Conservation (phyloP, 2,888 invertebrate species). For the Cyclophora albipunctata region DNA sequence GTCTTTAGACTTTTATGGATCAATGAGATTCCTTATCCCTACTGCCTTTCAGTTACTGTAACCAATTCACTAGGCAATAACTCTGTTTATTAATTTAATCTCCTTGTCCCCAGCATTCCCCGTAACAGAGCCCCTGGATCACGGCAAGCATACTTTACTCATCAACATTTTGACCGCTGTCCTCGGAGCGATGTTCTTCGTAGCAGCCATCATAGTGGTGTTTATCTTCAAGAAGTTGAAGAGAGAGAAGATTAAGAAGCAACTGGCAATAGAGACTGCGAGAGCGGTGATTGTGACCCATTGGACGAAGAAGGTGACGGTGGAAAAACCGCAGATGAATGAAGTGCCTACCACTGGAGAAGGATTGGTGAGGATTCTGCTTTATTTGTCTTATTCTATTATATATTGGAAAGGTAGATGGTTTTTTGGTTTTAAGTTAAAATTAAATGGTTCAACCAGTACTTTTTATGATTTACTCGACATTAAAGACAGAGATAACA, state of each 20-base stretch:
- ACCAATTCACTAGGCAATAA: too few relatives aligned
- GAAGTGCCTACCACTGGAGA: constrained; percentile 77
- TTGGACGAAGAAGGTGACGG: constrained; percentile 93
- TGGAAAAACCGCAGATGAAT: constrained; percentile 84
- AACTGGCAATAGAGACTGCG: constrained; percentile 86
- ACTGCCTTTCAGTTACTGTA: too few relatives aligned
- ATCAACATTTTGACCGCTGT: constrained; percentile 77
- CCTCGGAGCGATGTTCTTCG: constrained; percentile 76
- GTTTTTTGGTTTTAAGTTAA: too few relatives aligned
- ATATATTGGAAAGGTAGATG: too few relatives aligned
- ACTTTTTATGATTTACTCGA: too few relatives aligned
- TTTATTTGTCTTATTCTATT: too few relatives aligned
- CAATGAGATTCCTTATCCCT: too few relatives aligned
- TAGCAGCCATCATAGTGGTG: constrained; percentile 75
- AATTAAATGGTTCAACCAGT: too few relatives aligned
- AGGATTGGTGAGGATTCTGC: constrained; percentile 67
- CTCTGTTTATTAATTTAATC: too few relatives aligned
- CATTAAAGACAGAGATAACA: too few relatives aligned
- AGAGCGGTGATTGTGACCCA: constrained; percentile 88
- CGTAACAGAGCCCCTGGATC: constrained; percentile 47
- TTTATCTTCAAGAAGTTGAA: constrained; percentile 82
- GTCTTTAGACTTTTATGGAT: too few relatives aligned
- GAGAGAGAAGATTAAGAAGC: constrained; percentile 86
- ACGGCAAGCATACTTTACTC: constrained; percentile 70
- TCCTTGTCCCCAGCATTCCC: constrained; percentile 41